Percentiles rank a stretch among this genome's conserved stretches.
Evolutionary conservation across 2,113 vertebrate genomes (phyloP).

Genomic region (zebrafish (Danio rerio)): DNA sequence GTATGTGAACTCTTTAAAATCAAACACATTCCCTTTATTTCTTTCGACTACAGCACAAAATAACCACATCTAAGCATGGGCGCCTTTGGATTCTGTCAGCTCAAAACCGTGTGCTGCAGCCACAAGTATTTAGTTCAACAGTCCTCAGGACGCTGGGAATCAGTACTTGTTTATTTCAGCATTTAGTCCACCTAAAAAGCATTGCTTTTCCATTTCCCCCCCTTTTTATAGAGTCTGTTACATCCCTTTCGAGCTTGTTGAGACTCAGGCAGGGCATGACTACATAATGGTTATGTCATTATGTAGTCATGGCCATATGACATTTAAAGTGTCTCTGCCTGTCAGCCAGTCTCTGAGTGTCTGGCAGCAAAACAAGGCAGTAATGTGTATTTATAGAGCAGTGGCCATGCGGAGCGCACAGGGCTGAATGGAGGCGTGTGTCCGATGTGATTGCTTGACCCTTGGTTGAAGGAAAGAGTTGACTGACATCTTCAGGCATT

Average conservation of each 20-base stretch:
- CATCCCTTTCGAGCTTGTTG: slow-evolving; percentile 18
- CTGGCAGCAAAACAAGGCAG: not conserved
- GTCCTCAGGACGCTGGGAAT: not conserved
- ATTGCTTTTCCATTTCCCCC: not conserved
- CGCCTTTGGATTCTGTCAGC: not conserved
- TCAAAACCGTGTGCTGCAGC: not conserved
- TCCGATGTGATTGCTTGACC: slow-evolving; percentile 14
- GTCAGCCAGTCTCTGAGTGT: not conserved
- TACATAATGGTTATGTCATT: slow-evolving; percentile 23
- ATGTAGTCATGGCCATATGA: not conserved
- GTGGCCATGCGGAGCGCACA: too few relatives aligned
- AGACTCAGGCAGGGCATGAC: not conserved
- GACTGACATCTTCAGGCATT: slow-evolving; percentile 8
- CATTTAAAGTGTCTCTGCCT: slow-evolving; percentile 1
- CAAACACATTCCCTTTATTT: not conserved
- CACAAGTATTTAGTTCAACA: not conserved
- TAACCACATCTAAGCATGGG: not conserved
- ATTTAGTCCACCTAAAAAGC: not conserved
- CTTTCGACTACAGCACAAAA: not conserved
- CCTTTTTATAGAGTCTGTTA: slow-evolving; percentile 1
- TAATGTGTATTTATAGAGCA: slow-evolving; percentile 5
- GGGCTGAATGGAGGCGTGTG: not conserved
- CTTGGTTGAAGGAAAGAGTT: not conserved
- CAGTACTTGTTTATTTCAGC: not conserved
- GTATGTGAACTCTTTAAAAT: not conserved